Evolutionary conservation across 2,797 vertebrate genomes (phyloP), one percentile per base, ranked within the genome.

Genomic region (Toxotes lorentzi): DNA sequence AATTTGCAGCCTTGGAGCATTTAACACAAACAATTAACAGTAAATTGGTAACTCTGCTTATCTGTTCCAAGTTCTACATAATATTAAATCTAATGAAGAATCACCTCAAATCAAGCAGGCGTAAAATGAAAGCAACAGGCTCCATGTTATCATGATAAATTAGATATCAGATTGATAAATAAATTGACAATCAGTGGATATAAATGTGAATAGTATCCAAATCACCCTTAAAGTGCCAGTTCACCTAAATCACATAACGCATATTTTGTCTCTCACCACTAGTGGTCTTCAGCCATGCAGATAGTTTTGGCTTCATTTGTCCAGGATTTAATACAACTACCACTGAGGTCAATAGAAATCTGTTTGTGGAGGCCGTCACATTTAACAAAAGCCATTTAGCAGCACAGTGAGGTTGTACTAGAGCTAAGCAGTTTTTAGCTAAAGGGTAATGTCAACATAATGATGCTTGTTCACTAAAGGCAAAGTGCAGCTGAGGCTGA

Each of bases 1-100:
- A 84, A 86, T 89, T 89, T 91, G 87, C 76, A 68, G 79, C 81
- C 79, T 82, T 83, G 47, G 54, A 82, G 70, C 82, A 80, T 89
- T 89, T 90, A 92, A 88, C 82, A 88, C 70, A 93, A 92, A 87
- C 79, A 83, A 89, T 92, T 86, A 87, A 84, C 71, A 74, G 76
- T 76, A 80, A 89, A 91, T 91, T 86, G 83, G 81, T 78, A 56
- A 71, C 78, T 84, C 71, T 76, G 81, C 78, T 77, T 73, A 79
- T 89, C 60, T 81, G 63, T 76, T 80, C 67, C 50, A 23, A 65
- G 7, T 45, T 53, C 70, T 76, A 80, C 40, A 61, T 69, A 43
- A 64, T 80, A 73, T 83, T 83, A 75, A 59, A 81, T 86, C 40
- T 80, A 85, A 86, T 86, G 47, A 78, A 70, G 70, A 86, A 70